Conservation (phyloP, 2,113 vertebrate species). For the Spea bombifrons region DNA sequence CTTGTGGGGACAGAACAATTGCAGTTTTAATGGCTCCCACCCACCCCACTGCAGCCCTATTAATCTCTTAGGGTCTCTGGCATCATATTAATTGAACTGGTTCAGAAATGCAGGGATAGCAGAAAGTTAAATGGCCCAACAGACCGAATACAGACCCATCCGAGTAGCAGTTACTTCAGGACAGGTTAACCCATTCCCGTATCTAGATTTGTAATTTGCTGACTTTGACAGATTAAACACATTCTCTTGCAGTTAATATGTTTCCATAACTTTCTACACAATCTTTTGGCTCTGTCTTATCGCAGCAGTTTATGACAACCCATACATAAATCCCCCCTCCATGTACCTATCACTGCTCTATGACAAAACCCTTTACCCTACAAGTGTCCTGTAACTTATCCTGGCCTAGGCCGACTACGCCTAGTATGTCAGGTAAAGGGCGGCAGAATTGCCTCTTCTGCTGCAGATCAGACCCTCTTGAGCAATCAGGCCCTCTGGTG, state of each 20-base stretch:
- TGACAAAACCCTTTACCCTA: neutral
- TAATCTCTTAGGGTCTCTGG: neutral
- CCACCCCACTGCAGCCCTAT: neutral
- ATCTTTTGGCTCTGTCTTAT: too few relatives aligned
- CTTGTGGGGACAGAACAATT: neutral
- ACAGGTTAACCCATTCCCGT: neutral
- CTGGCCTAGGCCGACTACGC: too few relatives aligned
- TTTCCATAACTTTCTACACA: too few relatives aligned
- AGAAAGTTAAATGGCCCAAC: neutral
- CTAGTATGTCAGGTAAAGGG: too few relatives aligned
- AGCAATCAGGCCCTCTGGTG: too few relatives aligned
- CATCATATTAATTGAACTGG: conserved; percentile 6
- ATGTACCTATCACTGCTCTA: neutral
- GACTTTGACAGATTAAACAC: neutral
- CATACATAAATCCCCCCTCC: neutral
- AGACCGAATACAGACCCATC: neutral
- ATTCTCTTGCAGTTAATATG: too few relatives aligned
- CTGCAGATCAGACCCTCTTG: too few relatives aligned
- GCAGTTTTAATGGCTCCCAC: conserved; percentile 2
- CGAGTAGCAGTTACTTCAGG: neutral
- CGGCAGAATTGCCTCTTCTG: too few relatives aligned
- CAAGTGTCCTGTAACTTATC: too few relatives aligned
- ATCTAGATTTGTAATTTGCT: neutral
- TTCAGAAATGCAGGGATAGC: neutral
- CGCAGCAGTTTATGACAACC: too few relatives aligned